phyloP scores from a whole-genome alignment of 1,140 invertebrate species.

The Maconellicoccus hirsutus region DNA sequence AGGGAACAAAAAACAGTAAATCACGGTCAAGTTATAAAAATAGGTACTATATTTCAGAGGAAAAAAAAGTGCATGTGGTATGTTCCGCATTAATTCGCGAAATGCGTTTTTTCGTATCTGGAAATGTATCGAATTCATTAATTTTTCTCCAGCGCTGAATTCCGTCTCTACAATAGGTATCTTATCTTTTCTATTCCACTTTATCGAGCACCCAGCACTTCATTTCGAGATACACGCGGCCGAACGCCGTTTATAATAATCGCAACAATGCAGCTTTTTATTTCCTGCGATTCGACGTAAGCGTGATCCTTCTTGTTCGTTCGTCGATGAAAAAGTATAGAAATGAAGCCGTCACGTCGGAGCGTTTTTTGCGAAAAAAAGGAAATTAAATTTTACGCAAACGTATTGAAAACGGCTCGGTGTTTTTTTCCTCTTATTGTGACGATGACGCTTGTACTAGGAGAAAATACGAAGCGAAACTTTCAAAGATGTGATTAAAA shows the following conservation, averaged over 20 bases:
- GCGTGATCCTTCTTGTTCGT: not conserved
- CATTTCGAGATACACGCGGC: not conserved
- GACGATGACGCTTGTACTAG: too few species aligned
- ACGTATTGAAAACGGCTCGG: not conserved
- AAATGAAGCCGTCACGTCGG: constrained; percentile 1
- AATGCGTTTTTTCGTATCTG: not conserved
- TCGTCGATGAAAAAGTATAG: not conserved
- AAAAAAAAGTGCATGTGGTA: too few species aligned
- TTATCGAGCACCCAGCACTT: constrained; percentile 2
- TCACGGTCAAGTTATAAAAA: too few species aligned
- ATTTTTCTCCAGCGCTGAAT: constrained; percentile 3
- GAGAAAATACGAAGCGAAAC: too few species aligned
- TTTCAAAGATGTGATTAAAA: too few species aligned
- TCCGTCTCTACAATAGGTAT: not conserved
- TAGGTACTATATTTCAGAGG: too few species aligned
- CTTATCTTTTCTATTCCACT: constrained; percentile 5
- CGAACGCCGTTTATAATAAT: not conserved
- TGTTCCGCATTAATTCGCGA: not conserved
- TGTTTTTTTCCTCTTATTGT: not conserved
- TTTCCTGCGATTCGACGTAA: not conserved
- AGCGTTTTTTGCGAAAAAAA: not conserved
- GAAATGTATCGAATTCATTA: not conserved
- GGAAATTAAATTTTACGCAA: constrained; percentile 5
- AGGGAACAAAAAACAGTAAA: too few species aligned
- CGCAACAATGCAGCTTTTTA: not conserved